Percentiles rank a stretch among this genome's conserved stretches.
Conservation (phyloP, 2,888 invertebrate genomes). For the Zootermopsis nevadensis region DNA sequence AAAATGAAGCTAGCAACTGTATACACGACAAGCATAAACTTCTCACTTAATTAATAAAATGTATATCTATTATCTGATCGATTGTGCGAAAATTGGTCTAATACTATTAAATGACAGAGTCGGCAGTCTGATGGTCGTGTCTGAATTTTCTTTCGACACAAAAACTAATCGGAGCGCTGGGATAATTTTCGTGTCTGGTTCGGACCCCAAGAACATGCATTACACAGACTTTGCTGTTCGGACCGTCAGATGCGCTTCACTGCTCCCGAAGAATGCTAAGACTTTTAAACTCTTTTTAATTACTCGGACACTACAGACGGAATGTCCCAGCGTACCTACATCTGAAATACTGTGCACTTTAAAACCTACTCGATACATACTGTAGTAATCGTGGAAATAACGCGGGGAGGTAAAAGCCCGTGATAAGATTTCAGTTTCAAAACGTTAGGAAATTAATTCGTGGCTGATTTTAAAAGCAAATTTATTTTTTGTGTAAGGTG, state of each 20-base stretch:
- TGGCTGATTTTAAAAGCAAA: no score
- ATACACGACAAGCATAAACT: no score
- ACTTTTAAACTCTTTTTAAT: neutral
- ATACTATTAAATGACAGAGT: neutral
- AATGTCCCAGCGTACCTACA: neutral
- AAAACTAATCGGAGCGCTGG: neutral
- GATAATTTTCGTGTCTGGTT: neutral
- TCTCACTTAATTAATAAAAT: neutral
- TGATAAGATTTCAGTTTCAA: no score
- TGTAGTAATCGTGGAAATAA: neutral
- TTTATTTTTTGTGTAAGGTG: no score
- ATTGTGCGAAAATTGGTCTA: neutral
- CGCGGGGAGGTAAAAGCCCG: no score
- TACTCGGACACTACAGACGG: neutral
- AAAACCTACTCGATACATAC: neutral
- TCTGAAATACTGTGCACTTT: neutral
- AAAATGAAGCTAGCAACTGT: no score
- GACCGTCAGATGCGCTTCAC: constrained; percentile 4
- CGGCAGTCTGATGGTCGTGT: neutral
- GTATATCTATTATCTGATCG: neutral
- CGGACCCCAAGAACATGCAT: neutral
- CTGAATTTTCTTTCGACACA: neutral
- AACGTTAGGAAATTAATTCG: no score
- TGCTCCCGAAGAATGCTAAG: neutral
- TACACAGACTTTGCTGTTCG: neutral